phyloP scores from a whole-genome alignment of 1,140 invertebrate genomes.

The Papilio polytes region DNA sequence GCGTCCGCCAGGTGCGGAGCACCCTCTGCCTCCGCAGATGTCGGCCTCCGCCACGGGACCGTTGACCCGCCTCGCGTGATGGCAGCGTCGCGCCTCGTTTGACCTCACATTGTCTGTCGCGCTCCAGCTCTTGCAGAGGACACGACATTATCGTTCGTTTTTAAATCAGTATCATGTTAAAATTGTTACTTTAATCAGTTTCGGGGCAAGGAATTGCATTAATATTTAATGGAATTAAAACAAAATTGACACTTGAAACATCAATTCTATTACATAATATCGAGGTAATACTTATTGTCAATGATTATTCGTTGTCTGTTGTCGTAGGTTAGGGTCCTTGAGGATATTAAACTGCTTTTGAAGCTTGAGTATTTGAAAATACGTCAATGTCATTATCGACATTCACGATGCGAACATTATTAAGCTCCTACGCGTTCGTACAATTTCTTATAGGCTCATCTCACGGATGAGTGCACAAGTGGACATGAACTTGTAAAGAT shows the following conservation, averaged over 20 bases:
- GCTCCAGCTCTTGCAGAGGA: not conserved
- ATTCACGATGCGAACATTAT: not conserved
- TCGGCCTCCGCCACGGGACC: constrained; percentile 51
- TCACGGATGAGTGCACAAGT: constrained; percentile 17
- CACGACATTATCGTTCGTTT: not conserved
- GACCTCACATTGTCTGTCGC: constrained; percentile 10
- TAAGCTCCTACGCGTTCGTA: not conserved
- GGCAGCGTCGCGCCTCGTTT: constrained; percentile 28
- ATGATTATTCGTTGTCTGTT: not conserved
- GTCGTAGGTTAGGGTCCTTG: not conserved
- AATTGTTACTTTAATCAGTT: not conserved
- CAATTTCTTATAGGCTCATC: constrained; percentile 14
- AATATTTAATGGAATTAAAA: not conserved
- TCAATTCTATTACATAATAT: too few species aligned
- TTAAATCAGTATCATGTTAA: not conserved
- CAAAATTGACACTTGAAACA: too few species aligned
- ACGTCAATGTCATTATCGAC: not conserved
- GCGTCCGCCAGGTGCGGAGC: constrained; percentile 64
- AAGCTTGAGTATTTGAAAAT: not conserved
- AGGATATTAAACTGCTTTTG: not conserved
- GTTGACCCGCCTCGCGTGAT: constrained; percentile 51
- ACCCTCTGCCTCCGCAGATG: constrained; percentile 70
- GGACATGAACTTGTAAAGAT: constrained; percentile 37
- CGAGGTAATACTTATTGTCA: not conserved
- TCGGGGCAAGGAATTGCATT: not conserved